Evolutionary conservation across 2,113 vertebrate species (phyloP).

Genomic region (Nibea albiflora): DNA sequence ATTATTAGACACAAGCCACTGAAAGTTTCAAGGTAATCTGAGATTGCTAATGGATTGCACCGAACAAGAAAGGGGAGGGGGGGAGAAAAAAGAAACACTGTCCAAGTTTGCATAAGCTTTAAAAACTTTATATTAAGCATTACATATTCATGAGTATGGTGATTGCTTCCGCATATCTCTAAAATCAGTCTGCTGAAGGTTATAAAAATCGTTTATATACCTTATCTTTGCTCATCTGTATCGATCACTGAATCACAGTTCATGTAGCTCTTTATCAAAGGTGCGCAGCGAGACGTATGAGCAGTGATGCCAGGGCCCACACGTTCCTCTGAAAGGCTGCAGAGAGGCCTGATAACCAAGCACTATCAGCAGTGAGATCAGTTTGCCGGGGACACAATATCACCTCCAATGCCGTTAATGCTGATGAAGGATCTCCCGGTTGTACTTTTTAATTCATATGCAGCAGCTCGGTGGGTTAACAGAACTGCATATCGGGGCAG

Average conservation of each 20-base stretch:
- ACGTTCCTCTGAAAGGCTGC: constrained; percentile 41
- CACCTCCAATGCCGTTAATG: constrained; percentile 59
- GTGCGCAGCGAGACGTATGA: constrained; percentile 55
- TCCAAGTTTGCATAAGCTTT: constrained; percentile 46
- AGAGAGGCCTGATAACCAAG: constrained; percentile 60
- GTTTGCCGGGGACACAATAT: constrained; percentile 49
- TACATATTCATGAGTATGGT: constrained; percentile 64
- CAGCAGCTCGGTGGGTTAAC: constrained; percentile 32
- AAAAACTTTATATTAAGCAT: constrained; percentile 47
- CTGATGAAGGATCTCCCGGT: constrained; percentile 49
- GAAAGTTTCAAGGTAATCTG: constrained; percentile 63
- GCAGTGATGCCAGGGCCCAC: constrained; percentile 46
- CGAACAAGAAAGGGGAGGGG: not conserved
- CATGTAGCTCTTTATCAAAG: constrained; percentile 70
- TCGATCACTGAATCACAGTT: constrained; percentile 63
- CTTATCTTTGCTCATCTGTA: constrained; percentile 65
- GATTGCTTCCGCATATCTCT: constrained; percentile 53
- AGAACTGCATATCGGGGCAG: constrained; percentile 8
- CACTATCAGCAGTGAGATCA: constrained; percentile 66
- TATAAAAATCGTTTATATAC: constrained; percentile 61
- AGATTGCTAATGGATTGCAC: constrained; percentile 33
- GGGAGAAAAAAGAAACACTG: not conserved
- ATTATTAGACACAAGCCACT: constrained; percentile 42
- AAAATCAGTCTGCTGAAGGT: constrained; percentile 66
- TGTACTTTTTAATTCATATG: constrained; percentile 56